Base-by-base conservation (phyloP, 2,797 vertebrate genomes). In the Sebastes itinus region DNA sequence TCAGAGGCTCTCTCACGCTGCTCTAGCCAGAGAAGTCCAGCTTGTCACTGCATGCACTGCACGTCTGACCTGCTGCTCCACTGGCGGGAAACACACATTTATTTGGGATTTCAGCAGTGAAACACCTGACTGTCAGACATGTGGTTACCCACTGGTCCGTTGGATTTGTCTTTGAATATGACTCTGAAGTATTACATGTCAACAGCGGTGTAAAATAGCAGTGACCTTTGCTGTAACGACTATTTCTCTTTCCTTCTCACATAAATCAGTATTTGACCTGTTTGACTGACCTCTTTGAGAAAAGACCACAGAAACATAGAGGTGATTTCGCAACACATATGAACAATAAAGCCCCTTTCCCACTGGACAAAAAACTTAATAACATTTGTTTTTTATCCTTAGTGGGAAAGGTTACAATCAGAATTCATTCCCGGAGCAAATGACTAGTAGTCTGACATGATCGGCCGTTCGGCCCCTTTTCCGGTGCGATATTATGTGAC, bases 11-110 rank as follows among this genome's bases (percentile, higher is more conserved):
- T n/a, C 52, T 54, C 52, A 54, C 20, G 52, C 52, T 54, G 61
- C 67, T 58, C 13, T 7, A 18, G 64, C 64, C 32, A 16, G 16
- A 60, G 16, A 20, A 14, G 55, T 58, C 58, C 27, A 10, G 58
- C 58, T 75, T 27, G 63, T 62, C 56, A 6, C 23, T 4, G 56
- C 85, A 33, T 13, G 30, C 60, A n/a, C 30, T 32, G 30, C 30
- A 32, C 11, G 13, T 65, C 65, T 16, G 78, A 77, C 70, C 84
- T 5, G 66, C 72, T 61, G 74, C 77, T 65, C 38, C 14, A 2
- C 25, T 28, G 35, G 10, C 30, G 7, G 16, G 30, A 35, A 54
- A 54, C n/a, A n/a, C 20, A 52, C 49, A 54, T n/a, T 54, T 22
- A 54, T 54, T 22, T 54, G 20, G 49, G 49, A n/a, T 52, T 52